Evolutionary conservation across 2,797 vertebrate genomes (phyloP).

Genomic region (Diplodus sargus): DNA sequence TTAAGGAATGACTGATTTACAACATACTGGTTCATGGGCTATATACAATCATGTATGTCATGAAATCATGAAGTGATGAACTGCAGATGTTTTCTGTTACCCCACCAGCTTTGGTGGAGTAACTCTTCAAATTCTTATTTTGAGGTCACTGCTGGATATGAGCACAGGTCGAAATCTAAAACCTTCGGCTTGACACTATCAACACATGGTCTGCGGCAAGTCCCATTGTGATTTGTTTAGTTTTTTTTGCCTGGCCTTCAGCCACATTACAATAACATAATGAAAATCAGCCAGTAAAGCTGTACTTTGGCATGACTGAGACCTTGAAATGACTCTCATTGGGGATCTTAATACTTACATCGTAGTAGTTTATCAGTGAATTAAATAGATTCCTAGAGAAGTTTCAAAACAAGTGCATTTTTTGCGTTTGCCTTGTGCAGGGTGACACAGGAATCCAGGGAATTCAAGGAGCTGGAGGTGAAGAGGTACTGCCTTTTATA

Average conservation of each 20-base stretch:
- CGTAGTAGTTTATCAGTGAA: neutral
- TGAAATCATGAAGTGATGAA: constrained; percentile 9
- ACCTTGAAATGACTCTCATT: too few species aligned
- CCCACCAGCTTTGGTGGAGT: neutral
- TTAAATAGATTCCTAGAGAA: neutral
- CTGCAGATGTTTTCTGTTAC: constrained; percentile 25
- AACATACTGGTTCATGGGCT: constrained; percentile 16
- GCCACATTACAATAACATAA: neutral
- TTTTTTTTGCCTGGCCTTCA: neutral
- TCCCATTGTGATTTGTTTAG: neutral
- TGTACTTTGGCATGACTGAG: neutral
- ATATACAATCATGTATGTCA: neutral
- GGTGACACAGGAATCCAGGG: constrained; percentile 82
- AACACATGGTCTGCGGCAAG: neutral
- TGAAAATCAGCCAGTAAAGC: neutral
- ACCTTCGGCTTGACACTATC: neutral
- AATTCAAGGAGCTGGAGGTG: constrained; percentile 80
- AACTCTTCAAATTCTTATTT: neutral
- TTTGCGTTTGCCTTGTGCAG: constrained; percentile 64
- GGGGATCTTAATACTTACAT: too few species aligned
- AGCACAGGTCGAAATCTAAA: neutral
- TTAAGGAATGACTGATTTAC: constrained; percentile 21
- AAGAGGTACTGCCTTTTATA: constrained; percentile 71
- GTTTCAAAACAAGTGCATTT: constrained; percentile 7
- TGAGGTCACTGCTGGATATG: constrained; percentile 1